Evolutionary conservation across 2,113 vertebrate genomes (phyloP).

Genomic region (Glaucomys volans): DNA sequence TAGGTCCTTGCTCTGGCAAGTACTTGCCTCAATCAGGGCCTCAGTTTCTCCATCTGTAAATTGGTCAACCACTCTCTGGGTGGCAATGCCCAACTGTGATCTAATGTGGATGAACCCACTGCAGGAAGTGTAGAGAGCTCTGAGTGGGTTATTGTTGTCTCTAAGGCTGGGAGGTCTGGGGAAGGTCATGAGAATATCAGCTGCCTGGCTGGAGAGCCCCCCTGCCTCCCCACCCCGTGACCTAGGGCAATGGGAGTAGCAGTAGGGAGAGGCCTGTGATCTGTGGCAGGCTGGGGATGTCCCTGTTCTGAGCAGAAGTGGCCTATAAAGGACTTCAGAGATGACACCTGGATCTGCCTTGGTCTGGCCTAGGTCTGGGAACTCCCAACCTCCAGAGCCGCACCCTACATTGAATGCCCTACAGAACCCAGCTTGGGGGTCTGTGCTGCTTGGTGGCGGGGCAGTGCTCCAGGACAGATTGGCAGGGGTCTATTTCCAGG

Average conservation of each 20-base stretch:
- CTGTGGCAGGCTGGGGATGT: neutral
- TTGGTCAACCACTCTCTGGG: neutral
- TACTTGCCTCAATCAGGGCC: neutral
- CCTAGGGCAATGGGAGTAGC: neutral
- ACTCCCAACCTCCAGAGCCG: neutral
- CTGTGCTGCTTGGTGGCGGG: neutral
- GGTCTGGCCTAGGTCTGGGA: neutral
- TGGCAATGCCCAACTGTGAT: neutral
- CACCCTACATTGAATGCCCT: neutral
- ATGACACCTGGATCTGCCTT: neutral
- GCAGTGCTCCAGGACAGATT: neutral
- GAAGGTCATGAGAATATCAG: slow-evolving; percentile 74
- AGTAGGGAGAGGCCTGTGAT: slow-evolving; percentile 4
- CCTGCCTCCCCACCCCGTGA: slow-evolving; percentile 38
- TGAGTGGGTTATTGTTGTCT: neutral
- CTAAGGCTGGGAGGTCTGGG: neutral
- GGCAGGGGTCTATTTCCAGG: neutral
- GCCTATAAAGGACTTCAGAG: neutral
- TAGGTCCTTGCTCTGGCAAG: neutral
- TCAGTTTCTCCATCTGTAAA: neutral
- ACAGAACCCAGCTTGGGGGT: neutral
- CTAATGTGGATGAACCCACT: neutral
- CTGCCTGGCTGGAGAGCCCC: slow-evolving; percentile 73
- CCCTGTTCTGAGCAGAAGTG: neutral
- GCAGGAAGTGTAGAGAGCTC: slow-evolving; percentile 34